Evolutionary conservation across 2,888 invertebrate species (phyloP).

Genomic region (Buathra laborator): DNA sequence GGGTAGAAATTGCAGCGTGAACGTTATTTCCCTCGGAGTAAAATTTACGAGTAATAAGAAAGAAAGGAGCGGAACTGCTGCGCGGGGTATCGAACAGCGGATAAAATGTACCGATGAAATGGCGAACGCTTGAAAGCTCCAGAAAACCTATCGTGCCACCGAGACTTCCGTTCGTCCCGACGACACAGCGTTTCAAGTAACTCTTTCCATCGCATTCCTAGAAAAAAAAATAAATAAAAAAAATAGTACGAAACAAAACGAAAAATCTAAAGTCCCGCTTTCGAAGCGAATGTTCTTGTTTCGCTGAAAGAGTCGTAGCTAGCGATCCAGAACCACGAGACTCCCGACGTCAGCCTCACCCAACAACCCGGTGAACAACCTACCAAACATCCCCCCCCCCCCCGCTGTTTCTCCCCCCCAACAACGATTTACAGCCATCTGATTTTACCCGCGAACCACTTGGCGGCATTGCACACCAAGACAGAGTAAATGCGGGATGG

Average conservation of each 20-base stretch:
- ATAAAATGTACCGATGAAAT: constrained; percentile 38
- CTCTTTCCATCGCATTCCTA: constrained; percentile 10
- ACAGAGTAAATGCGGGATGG: constrained; percentile 30
- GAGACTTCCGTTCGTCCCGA: constrained; percentile 10
- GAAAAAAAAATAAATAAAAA: constrained; percentile 44
- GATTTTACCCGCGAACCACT: constrained; percentile 75
- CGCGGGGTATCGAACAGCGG: constrained; percentile 39
- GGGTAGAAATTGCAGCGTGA: neutral
- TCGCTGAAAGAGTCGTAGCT: constrained; percentile 64
- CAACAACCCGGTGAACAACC: constrained; percentile 60
- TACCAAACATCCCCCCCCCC: constrained; percentile 66
- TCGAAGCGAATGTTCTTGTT: constrained; percentile 72
- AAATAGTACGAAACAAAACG: neutral
- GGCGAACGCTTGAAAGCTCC: neutral
- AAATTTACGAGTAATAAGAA: constrained; percentile 51
- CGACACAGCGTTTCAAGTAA: constrained; percentile 35
- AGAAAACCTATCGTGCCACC: constrained; percentile 9
- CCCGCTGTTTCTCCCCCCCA: constrained; percentile 70
- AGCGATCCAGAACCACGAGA: constrained; percentile 45
- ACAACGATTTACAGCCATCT: constrained; percentile 82
- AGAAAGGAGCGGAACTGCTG: constrained; percentile 35
- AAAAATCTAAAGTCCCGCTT: constrained; percentile 39
- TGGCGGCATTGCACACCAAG: constrained; percentile 46
- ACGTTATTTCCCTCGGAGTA: constrained; percentile 11
- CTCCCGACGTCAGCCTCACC: constrained; percentile 29